These are phyloP conservation scores for Amphibalanus amphitrite DNA, from an alignment of 1,140 invertebrate species.

Conservation along the genomic window DNA sequence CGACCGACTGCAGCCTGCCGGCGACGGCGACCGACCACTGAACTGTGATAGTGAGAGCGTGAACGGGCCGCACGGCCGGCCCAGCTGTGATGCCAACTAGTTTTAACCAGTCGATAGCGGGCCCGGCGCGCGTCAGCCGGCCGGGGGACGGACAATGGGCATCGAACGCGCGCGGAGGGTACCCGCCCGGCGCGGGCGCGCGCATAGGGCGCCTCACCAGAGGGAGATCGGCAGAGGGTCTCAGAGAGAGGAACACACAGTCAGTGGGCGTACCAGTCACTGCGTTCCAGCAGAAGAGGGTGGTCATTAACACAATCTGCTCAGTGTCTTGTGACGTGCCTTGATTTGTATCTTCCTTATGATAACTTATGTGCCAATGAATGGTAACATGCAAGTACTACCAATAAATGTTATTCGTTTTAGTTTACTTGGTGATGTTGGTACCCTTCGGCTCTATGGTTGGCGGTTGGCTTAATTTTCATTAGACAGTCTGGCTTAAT, in stretches of 20 bases:
- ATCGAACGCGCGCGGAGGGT: neutral
- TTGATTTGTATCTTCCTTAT: neutral
- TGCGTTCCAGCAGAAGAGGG: neutral
- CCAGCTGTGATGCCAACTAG: neutral
- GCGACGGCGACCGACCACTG: neutral
- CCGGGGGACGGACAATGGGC: neutral
- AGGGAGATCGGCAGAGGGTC: no score
- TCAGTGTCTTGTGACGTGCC: neutral
- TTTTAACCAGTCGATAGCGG: neutral
- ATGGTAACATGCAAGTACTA: constrained; percentile 1
- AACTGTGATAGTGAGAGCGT: neutral
- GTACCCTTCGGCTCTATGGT: no score
- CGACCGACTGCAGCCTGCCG: neutral
- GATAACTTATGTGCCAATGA: neutral
- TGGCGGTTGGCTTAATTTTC: no score
- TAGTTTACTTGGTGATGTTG: no score
- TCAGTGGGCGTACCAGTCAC: neutral
- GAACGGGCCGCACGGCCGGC: no score
- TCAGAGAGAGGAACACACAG: no score
- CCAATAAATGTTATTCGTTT: neutral
- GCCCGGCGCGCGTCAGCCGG: no score
- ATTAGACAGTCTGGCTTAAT: no score
- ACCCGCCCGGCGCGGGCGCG: no score
- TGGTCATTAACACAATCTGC: neutral
- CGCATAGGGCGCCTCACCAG: no score